These are phyloP conservation scores for Echiichthys vipera DNA, from an alignment of 2,797 vertebrate genomes.

Conservation along the genomic window DNA sequence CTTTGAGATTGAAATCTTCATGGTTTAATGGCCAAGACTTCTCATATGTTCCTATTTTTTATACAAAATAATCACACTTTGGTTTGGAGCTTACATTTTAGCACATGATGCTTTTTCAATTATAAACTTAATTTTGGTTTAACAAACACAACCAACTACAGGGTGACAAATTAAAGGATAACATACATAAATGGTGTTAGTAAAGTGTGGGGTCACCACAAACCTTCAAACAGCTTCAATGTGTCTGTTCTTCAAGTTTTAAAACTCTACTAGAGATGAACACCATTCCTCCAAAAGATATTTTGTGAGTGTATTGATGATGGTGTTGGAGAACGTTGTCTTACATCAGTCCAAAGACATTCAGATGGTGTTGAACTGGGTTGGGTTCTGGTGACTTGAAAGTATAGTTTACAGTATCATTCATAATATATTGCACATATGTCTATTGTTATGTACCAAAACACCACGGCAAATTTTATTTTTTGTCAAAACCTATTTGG, in stretches of 20 bases:
- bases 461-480: background rate
- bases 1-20: constrained; percentile 5
- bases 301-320: background rate
- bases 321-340: background rate
- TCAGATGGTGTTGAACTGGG: background rate
- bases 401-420: background rate
- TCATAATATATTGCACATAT: no score
- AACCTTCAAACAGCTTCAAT: background rate
- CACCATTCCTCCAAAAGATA: background rate
- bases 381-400: background rate
- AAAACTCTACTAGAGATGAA: background rate
- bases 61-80: background rate
- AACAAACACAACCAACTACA: background rate
- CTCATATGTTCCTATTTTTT: background rate
- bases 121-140: background rate
- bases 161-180: background rate
- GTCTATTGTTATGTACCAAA: background rate
- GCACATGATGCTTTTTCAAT: background rate
- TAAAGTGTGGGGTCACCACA: background rate
- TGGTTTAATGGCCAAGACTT: background rate
- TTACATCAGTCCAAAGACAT: background rate
- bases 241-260: background rate
- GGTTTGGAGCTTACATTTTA: background rate
- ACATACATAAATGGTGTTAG: background rate
- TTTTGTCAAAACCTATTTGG: no score